Evolutionary conservation across 2,113 vertebrate genomes (phyloP), one percentile per base, ranked within the genome.

Genomic region (Vulpes lagopus): DNA sequence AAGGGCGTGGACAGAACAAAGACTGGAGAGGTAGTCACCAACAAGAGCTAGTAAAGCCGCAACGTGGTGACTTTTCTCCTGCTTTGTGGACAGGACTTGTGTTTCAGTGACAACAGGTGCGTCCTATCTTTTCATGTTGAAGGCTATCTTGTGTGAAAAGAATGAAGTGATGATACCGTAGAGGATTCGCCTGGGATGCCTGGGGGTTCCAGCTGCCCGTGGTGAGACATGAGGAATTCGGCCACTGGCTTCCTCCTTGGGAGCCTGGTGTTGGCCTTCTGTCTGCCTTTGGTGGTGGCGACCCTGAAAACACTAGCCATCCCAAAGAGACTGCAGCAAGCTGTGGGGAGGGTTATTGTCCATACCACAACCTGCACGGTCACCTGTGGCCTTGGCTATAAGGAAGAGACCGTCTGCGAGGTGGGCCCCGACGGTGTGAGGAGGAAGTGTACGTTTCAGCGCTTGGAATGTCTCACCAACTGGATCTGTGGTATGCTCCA

Each of bases 341-440:
- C 97, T 0, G 84, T 89, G 1, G 96, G 98, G 1, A 78, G 87
- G 93, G 94, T 99, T 0, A 12, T 97, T 0, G 82, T 99, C 11
- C 97, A 97, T 25, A 83, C 98, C 79, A 99, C 99, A 0, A 53
- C 98, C 38, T 99, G 99, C 97, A 99, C 99, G 11, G 95, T 98
- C 92, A 99, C 99, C 69, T 99, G 99, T 49, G 99, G 99, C 16
- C 97, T 99, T 32, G 99, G 99, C 3, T 35, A 99, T 32, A 99
- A 95, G 62, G 97, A 98, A 32, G 99, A 99, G 97, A 98, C 96
- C 2, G 19, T 98, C 17, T 99, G 99, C 1, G 98, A 96, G 55
- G 49, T 99, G 5, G 98, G 78, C 8, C 57, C 98, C 0, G 55
- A 90, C 0, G 96, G 98, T 0, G 74, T 92, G 8, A 79, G 11